Base-by-base conservation (phyloP, 2,888 invertebrate genomes). In the Drosophila melanosoma region DNA sequence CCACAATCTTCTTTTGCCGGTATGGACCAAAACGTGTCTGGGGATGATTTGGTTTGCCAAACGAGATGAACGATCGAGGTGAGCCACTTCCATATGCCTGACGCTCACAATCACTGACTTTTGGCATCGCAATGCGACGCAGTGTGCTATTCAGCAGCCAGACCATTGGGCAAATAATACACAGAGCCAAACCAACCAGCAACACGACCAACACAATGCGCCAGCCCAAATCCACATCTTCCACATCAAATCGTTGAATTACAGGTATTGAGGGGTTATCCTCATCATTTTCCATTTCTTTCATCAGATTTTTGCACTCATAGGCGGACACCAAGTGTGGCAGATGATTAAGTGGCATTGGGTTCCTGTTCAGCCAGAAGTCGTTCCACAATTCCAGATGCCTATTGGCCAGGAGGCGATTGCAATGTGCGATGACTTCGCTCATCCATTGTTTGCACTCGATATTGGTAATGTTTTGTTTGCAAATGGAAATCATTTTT, bases 371-470 rank as follows among this genome's bases (percentile, higher is more conserved):
- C 2, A 81, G 51, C 90, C 86, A 89, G 81, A 78, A 89, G 6
- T 57, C 64, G 12, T 89, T 72, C 83, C 78, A 85, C 7, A 85
- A 70, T 12, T 57, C 74, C 0, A 76, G 42, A 23, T 65, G 56
- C 38, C 70, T 59, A 5, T 62, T 56, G 10, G 67, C 69, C 48
- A 82, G 33, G 7, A 90, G 36, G 1, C 74, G 74, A 15, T 63
- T 71, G 59, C 90, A 86, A 35, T 85, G 76, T 8, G 56, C 53
- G 12, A 70, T 57, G 1, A 81, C 70, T 7, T 75, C 63, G 15
- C 33, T 60, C 45, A 86, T 66, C 90, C 88, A 86, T 7, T 67
- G 45, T 60, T 81, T 83, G 66, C 88, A 90, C 33, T 81, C 79
- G 17, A 6, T 33, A 26, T 74, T 64, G 1, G 72, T 40, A 11